Evolutionary conservation across 2,113 vertebrate genomes (phyloP).

Genomic region (Chrysochloris asiatica): DNA sequence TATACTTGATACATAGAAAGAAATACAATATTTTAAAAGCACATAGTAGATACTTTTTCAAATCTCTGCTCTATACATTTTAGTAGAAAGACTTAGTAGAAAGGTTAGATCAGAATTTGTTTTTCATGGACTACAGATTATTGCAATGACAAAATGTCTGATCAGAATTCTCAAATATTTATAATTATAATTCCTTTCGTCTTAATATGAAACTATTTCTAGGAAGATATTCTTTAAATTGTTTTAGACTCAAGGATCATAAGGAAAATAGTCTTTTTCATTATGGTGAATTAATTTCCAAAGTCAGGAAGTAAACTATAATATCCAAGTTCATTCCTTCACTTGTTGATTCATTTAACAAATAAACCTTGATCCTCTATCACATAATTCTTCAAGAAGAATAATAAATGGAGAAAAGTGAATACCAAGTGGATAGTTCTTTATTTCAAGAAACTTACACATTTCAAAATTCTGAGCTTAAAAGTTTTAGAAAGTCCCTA

Average conservation of each 20-base stretch:
- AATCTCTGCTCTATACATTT: neutral
- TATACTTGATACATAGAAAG: neutral
- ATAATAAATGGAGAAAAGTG: neutral
- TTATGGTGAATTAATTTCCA: constrained; percentile 14
- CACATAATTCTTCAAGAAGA: neutral
- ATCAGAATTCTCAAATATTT: constrained; percentile 28
- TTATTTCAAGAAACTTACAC: constrained; percentile 40
- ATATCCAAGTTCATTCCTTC: neutral
- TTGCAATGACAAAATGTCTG: neutral
- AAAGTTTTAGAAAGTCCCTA: constrained; percentile 36
- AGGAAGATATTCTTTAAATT: constrained; percentile 16
- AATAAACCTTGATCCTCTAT: neutral
- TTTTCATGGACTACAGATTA: neutral
- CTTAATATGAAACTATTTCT: constrained; percentile 19
- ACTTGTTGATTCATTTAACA: neutral
- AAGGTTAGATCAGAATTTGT: neutral
- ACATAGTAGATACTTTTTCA: neutral
- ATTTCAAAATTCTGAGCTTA: constrained; percentile 34
- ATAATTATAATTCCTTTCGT: constrained; percentile 9
- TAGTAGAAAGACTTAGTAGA: neutral
- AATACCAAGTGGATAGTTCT: neutral
- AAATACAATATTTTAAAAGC: neutral
- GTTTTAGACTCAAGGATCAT: neutral
- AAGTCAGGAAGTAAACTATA: neutral
- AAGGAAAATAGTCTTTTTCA: constrained; percentile 8